These are phyloP conservation scores for Coecobrya sp. DNA, from an alignment of 2,888 invertebrate genomes.

Conservation along the genomic window DNA sequence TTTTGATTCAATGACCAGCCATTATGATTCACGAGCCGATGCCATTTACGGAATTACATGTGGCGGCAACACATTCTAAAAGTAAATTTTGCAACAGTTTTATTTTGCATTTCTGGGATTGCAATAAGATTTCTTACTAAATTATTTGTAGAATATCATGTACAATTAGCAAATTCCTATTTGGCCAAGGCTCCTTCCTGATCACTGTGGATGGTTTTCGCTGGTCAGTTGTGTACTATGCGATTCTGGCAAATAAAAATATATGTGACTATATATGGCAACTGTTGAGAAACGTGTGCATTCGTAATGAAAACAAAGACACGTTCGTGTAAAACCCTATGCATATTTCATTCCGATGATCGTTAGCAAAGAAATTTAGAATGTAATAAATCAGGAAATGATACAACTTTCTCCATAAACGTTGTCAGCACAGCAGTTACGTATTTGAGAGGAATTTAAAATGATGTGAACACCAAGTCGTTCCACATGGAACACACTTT, in stretches of 20 bases:
- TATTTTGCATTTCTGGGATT: neutral
- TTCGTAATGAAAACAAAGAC: too few species aligned
- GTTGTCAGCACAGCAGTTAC: neutral
- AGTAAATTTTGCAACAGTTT: neutral
- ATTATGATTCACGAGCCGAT: slow-evolving; percentile 9
- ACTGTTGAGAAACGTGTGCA: too few species aligned
- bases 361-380: neutral
- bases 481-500: neutral
- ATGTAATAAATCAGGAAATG: slow-evolving; percentile 30
- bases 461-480: neutral
- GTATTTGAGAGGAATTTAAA: too few species aligned
- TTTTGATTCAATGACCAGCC: slow-evolving; percentile 25
- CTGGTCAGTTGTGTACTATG: neutral
- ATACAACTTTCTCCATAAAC: neutral
- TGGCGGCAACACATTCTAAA: slow-evolving; percentile 1
- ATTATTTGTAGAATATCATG: neutral
- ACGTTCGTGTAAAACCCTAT: neutral
- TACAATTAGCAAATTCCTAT: neutral
- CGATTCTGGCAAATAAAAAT: too few species aligned
- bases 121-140: neutral
- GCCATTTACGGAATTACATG: slow-evolving; percentile 36
- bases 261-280: too few species aligned
- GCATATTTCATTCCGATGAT: neutral
- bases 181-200: neutral
- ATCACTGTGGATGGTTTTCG: neutral